These are phyloP conservation scores for Corythornis leucogaster DNA, from an alignment of 2,797 vertebrate genomes.

Conservation along the genomic window DNA sequence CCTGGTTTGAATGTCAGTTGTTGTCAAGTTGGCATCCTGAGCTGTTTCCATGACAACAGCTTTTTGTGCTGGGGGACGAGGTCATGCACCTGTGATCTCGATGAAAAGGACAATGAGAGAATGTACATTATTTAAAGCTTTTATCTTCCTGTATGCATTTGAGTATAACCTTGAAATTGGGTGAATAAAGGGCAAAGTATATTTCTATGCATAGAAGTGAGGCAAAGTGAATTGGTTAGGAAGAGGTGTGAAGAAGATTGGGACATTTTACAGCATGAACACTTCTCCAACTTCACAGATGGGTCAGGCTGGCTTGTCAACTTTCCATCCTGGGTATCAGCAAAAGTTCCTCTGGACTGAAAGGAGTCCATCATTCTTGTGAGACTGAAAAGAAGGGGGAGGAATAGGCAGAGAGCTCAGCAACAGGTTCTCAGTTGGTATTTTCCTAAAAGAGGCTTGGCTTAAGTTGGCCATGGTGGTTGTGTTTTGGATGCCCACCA, in stretches of 20 bases:
- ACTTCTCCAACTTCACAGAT: background rate
- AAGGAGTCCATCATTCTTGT: background rate
- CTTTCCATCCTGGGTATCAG: background rate
- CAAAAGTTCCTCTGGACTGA: background rate
- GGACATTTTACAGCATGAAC: background rate
- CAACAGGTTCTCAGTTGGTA: background rate
- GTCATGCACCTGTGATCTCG: conserved; percentile 71
- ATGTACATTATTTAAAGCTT: conserved; percentile 62
- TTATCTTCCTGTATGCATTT: conserved; percentile 58
- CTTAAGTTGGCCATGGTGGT: background rate
- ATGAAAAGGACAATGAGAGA: conserved; percentile 63
- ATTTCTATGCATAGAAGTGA: conserved; percentile 22
- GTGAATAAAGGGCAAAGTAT: conserved; percentile 50
- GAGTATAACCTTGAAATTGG: conserved; percentile 73
- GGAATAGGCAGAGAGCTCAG: background rate
- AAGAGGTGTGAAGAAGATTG: background rate
- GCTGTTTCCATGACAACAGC: conserved; percentile 74
- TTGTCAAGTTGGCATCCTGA: conserved; percentile 72
- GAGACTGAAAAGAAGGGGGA: background rate
- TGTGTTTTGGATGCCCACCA: background rate
- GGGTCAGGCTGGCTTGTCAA: background rate
- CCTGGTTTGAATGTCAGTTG: conserved; percentile 79
- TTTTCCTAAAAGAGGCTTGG: background rate
- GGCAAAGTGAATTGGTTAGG: conserved; percentile 23
- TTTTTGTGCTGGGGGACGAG: conserved; percentile 66